A percentile compares a stretch with the other conserved stretches of the same genome.
Conservation (phyloP, 2,113 vertebrate genomes). For the Oreochromis niloticus region DNA sequence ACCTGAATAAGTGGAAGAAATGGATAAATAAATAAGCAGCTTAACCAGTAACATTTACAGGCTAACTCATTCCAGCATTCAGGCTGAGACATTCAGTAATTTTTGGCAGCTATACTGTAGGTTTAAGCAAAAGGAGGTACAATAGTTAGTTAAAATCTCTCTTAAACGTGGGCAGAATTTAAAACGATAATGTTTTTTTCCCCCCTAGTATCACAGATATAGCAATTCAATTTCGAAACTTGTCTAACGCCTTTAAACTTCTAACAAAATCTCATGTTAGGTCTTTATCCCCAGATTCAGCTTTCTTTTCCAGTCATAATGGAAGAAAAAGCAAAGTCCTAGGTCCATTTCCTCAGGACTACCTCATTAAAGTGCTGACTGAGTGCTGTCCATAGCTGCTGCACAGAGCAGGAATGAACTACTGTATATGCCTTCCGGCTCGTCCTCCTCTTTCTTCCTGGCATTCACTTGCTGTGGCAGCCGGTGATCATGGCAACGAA, state of each 20-base stretch:
- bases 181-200: not conserved
- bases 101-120: not conserved
- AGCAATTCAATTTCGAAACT: not conserved
- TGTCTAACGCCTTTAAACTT: not conserved
- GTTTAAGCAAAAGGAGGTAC: not conserved
- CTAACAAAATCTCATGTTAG: not conserved
- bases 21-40: not conserved
- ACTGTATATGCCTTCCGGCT: not conserved
- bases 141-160: not conserved
- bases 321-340: not conserved
- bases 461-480: constrained; percentile 33
- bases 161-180: not conserved
- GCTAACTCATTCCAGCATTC: not conserved
- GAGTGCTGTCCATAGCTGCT: not conserved
- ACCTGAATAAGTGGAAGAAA: not conserved
- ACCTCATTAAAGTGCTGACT: not conserved
- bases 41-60: not conserved
- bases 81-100: not conserved
- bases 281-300: not conserved
- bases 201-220: not conserved
- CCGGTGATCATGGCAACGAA: constrained; percentile 60
- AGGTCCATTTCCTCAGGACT: not conserved
- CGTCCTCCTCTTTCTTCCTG: constrained; percentile 12
- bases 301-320: not conserved
- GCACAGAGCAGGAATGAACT: constrained; percentile 1